Evolutionary conservation across 2,888 invertebrate genomes (phyloP).

Genomic region (Cremastobaeus sp.): DNA sequence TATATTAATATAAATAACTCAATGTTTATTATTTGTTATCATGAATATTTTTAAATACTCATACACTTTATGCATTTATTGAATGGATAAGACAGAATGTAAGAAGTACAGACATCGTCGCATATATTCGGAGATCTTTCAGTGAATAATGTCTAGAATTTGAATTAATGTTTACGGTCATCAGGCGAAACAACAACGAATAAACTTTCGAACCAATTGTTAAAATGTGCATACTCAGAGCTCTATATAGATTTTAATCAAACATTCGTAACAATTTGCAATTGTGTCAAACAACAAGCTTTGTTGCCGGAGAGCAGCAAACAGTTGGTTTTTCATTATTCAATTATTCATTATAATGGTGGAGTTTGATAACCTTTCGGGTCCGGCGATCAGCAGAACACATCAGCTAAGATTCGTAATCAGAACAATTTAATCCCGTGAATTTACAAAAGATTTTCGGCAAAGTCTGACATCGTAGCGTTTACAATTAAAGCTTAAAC

Average conservation of each 20-base stretch:
- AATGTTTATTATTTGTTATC: conserved; percentile 45
- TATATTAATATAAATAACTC: conserved; percentile 44
- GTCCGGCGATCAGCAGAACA: too few species aligned
- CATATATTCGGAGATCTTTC: conserved; percentile 54
- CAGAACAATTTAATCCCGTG: too few species aligned
- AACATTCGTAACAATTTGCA: background rate
- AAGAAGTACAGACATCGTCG: conserved; percentile 56
- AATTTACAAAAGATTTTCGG: conserved; percentile 28
- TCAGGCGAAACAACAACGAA: conserved; percentile 32
- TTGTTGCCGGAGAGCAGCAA: too few species aligned
- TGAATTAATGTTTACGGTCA: conserved; percentile 4
- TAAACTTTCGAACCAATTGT: background rate
- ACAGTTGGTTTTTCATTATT: too few species aligned
- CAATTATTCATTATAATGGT: too few species aligned
- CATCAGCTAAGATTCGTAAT: too few species aligned
- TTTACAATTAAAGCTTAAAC: background rate
- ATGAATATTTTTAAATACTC: conserved; percentile 52
- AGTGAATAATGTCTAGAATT: conserved; percentile 49
- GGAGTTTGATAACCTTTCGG: too few species aligned
- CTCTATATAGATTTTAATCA: background rate
- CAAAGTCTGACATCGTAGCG: conserved; percentile 9
- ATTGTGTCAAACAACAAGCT: too few species aligned
- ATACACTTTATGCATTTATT: conserved; percentile 51
- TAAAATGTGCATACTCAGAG: background rate
- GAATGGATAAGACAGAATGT: conserved; percentile 54